Conservation (phyloP, 2,888 invertebrate species). For the Sympetrum striolatum region DNA sequence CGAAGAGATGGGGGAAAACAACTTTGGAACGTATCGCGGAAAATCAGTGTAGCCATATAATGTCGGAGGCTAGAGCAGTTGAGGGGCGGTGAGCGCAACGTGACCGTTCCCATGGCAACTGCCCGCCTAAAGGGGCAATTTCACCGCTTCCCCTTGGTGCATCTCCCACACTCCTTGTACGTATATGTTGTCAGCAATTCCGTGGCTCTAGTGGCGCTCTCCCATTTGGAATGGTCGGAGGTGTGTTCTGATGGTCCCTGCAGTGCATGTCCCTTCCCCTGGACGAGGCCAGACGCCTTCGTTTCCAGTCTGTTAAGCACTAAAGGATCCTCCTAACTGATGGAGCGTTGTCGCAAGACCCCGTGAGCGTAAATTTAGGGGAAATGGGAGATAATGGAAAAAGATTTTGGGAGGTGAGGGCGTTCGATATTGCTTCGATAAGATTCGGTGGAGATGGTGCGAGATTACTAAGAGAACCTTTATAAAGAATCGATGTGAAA, state of each 20-base stretch:
- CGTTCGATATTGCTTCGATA: background rate
- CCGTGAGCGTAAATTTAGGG: background rate
- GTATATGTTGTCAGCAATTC: background rate
- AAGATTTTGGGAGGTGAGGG: background rate
- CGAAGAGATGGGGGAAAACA: background rate
- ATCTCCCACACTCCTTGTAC: background rate
- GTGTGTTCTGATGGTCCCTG: background rate
- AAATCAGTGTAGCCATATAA: background rate
- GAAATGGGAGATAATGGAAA: background rate
- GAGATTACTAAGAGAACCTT: too few relatives aligned
- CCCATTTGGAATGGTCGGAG: background rate
- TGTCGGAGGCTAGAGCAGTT: background rate
- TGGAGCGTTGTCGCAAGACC: background rate
- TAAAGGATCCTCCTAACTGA: background rate
- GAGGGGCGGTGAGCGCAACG: background rate
- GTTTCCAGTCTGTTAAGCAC: background rate
- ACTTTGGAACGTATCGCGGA: background rate
- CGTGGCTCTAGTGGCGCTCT: background rate
- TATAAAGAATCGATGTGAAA: too few relatives aligned
- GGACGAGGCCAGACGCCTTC: background rate
- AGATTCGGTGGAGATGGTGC: too few relatives aligned
- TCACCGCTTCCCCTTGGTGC: background rate
- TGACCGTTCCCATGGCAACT: conserved; percentile 21
- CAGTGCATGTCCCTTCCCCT: background rate
- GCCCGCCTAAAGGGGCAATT: conserved; percentile 15